Evolutionary conservation across 2,797 vertebrate species (phyloP), one percentile per base, ranked within the genome.

Genomic region (Manis pentadactyla): DNA sequence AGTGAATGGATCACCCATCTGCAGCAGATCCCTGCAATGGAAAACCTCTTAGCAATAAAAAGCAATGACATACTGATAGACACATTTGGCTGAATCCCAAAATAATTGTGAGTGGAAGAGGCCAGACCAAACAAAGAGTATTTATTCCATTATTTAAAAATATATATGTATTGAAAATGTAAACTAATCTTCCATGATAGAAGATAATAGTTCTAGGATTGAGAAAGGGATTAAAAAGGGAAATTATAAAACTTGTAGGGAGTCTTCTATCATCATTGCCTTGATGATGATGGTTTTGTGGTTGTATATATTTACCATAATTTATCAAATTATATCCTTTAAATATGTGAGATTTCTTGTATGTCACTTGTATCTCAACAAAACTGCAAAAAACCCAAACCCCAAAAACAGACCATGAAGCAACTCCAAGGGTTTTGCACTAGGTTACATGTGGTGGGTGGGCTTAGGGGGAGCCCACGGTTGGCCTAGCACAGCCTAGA

Each of bases 61-160:
- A 59, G 4, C 10, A 61, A 34, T 21, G 31, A 42, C 2, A 49
- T 29, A 68, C 4, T 4, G 14, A 42, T 25, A 59, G 15, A 74
- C 29, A 82, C 31, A 73, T 61, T 83, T 82, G 27, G 13, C 4
- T 87, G 23, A 95, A 53, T 73, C 74, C 87, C 57, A 77, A 53
- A 85, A 66, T 78, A 49, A 18, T 34, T 82, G 66, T 78, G n/a
- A 63, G 27, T n/a, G 25, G 83, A 75, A 64, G 51, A 84, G 86
- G 4, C 14, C 57, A 89, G 57, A 34, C 53, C 53, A n/a, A 63
- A 86, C 91, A 51, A 87, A 73, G 39, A 82, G 3, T 61, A 29
- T 2, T 39, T 17, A 23, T 6, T 84, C n/a, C 42, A 17, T 59
- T 17, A 59, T n/a, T 89, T 51, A 34, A 69, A 59, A 91, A 73